Percentiles rank a stretch among this genome's conserved stretches.
Evolutionary conservation across 2,113 vertebrate species (phyloP).

Genomic region (Heterochromis multidens): DNA sequence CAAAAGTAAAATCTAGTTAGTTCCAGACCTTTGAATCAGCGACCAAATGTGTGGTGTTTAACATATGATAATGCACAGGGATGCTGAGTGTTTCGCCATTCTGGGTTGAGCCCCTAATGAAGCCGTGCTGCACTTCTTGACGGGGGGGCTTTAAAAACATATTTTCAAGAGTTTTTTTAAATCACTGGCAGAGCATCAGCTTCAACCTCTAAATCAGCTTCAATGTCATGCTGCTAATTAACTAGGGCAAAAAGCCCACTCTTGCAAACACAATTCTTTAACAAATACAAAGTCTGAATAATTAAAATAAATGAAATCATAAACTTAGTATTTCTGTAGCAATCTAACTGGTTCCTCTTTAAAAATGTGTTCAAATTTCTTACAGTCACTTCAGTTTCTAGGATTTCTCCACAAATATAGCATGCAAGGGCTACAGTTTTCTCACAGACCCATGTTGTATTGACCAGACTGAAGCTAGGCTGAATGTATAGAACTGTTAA

Average conservation of each 20-base stretch:
- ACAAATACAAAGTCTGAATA: neutral
- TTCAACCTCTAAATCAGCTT: too few species aligned
- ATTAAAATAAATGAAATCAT: neutral
- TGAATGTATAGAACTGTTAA: neutral
- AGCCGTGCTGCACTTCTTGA: neutral
- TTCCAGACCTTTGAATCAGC: accelerated
- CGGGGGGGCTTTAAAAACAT: too few species aligned
- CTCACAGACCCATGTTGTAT: neutral
- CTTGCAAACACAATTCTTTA: too few species aligned
- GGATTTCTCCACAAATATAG: neutral
- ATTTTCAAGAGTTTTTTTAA: too few species aligned
- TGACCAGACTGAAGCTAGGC: neutral
- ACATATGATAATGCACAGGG: neutral
- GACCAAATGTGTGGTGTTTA: neutral
- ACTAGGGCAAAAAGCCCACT: too few species aligned
- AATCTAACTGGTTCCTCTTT: neutral
- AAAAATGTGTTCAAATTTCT: neutral
- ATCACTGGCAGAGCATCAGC: too few species aligned
- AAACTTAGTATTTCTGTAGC: neutral
- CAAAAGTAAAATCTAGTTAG: neutral
- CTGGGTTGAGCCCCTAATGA: neutral
- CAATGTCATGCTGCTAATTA: too few species aligned
- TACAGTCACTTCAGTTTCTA: neutral
- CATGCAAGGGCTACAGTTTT: neutral
- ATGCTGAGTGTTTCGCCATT: neutral